phyloP scores from a whole-genome alignment of 1,140 invertebrate genomes.

The Zophobas atratus region DNA sequence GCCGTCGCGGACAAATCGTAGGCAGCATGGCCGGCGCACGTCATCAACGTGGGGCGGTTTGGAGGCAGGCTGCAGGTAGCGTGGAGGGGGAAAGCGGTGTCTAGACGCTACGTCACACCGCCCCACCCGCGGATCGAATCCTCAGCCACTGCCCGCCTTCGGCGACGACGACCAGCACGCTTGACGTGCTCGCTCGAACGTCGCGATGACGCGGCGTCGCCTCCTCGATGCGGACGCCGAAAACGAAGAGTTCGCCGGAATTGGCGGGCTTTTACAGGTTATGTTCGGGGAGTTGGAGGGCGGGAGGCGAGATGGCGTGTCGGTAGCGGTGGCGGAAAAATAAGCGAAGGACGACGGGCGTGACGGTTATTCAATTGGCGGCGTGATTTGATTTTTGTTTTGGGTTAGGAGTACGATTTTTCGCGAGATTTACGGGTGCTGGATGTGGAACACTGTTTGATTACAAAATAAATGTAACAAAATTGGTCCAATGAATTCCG shows the following conservation, averaged over 20 bases:
- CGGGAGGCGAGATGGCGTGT: neutral
- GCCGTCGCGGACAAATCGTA: constrained; percentile 30
- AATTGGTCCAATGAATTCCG: no score
- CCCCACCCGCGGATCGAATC: constrained; percentile 54
- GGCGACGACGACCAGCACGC: constrained; percentile 41
- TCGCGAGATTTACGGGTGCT: no score
- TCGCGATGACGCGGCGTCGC: constrained; percentile 3
- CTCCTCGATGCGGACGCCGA: neutral
- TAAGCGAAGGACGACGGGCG: neutral
- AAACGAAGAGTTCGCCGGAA: neutral
- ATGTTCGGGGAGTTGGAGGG: constrained; percentile 1
- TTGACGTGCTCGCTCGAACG: neutral
- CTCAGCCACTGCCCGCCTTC: constrained; percentile 42
- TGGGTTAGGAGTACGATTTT: no score
- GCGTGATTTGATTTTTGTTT: no score
- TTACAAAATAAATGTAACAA: no score
- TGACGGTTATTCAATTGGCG: no score
- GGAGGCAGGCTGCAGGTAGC: constrained; percentile 46
- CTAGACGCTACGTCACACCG: constrained; percentile 58
- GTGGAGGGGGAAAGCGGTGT: constrained; percentile 50
- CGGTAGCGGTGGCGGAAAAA: neutral
- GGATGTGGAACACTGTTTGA: no score
- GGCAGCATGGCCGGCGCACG: constrained; percentile 51
- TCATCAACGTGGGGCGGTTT: constrained; percentile 50
- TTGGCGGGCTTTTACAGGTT: constrained; percentile 15